Base-by-base conservation (phyloP, 2,888 invertebrate genomes). In the Saturnia pavonia region DNA sequence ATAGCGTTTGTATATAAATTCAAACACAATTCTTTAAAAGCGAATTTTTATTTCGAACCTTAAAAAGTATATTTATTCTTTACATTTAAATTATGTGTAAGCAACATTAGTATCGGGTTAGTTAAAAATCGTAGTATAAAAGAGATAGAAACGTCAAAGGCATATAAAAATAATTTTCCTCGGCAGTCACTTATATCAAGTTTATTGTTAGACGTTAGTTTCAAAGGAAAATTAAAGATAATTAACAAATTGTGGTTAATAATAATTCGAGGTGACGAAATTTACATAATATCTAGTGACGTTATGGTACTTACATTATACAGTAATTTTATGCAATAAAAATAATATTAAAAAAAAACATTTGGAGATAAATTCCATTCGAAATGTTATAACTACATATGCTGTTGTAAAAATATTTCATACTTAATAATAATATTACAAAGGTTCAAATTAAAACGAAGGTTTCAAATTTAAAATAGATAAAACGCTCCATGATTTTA, bases 21-120 rank as follows among this genome's bases (percentile, higher is more conserved):
- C 25, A 60, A 60, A 60, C 57, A 27, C 57, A 60, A 25, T 12
- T 14, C 4, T 27, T 60, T 60, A 60, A 27, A 60, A 25, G 48
- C 9, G n/a, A 27, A 60, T 19, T 60, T 60, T 27, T 60, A 60
- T 60, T 60, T 27, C 27, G 57, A 60, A 60, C 57, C 27, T 60
- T 27, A 60, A 60, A 60, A 60, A 60, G 57, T 60, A 60, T 60
- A 60, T 60, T 60, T 57, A 57, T 57, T 57, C 14, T 27, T 57
- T 60, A 60, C 57, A 60, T 60, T 57, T 60, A 60, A 60, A 60
- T 60, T 60, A 60, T 60, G 14, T 14, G 57, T 25, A 51, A 19
- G 48, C 57, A 60, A 27, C 27, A 60, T 60, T 60, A 60, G 12
- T 27, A 14, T 27, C 25, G 57, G 57, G 27, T 60, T 60, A 60